phyloP scores from a whole-genome alignment of 2,113 vertebrate genomes.

The Genyomyrus donnyi region DNA sequence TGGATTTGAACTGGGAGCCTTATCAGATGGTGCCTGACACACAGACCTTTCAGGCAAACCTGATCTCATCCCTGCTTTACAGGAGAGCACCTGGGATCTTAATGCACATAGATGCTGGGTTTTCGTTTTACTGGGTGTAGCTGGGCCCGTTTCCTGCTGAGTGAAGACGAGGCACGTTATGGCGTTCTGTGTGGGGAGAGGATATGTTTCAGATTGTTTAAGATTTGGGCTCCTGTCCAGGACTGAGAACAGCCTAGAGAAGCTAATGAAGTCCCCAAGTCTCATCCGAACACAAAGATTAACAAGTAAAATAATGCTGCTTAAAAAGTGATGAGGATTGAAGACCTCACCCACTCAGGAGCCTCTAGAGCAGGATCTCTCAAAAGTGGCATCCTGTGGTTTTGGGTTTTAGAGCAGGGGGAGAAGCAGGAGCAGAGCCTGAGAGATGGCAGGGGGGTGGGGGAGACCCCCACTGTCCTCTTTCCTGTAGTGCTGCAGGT shows the following conservation, averaged over 20 bases:
- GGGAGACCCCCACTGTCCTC: neutral
- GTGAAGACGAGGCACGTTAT: neutral
- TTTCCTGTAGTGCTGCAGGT: neutral
- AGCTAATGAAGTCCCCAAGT: constrained; percentile 30
- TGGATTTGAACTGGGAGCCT: neutral
- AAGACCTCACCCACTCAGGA: neutral
- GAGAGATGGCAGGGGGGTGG: neutral
- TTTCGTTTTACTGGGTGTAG: constrained; percentile 30
- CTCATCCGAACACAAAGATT: constrained; percentile 22
- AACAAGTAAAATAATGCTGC: neutral
- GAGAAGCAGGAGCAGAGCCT: neutral
- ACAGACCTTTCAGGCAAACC: neutral
- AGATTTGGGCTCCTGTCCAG: constrained; percentile 41
- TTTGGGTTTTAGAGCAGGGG: neutral
- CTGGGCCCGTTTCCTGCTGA: constrained; percentile 24
- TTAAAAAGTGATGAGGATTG: neutral
- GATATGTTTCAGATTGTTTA: constrained; percentile 24
- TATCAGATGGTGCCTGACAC: neutral
- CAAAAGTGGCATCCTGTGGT: neutral
- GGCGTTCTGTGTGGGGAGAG: neutral
- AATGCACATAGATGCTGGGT: constrained; percentile 11
- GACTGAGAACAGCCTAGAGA: constrained; percentile 27
- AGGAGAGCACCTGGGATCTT: constrained; percentile 19
- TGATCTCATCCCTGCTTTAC: neutral
- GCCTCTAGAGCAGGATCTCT: neutral